Conservation (phyloP, 2,113 vertebrate genomes). For the western clawed frog (Xenopus tropicalis) region UCB_Xtro_10.0 CM004446.2:115434001-115434500, state of each 20-base stretch:
- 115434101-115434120: no score
- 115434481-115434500: not conserved
- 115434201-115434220: no score
- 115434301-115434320: not conserved
- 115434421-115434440: not conserved
- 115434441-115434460: slow-evolving; percentile 6
- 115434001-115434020: no score
- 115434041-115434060: not conserved
- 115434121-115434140: not conserved
- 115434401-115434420: not conserved
- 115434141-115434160: not conserved
- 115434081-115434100: not conserved
- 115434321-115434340: not conserved
- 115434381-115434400: not conserved
- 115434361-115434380: not conserved
- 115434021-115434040: not conserved
- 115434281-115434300: no score
- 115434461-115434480: slow-evolving; percentile 7
- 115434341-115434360: not conserved
- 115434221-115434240: no score
- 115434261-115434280: not conserved
- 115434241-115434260: not conserved
- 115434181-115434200: no score
- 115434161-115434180: no score
- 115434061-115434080: not conserved